Percentiles rank a stretch among this genome's conserved stretches.
Evolutionary conservation across 2,113 vertebrate species (phyloP).

Genomic region (Plecturocebus donacophilus): DNA sequence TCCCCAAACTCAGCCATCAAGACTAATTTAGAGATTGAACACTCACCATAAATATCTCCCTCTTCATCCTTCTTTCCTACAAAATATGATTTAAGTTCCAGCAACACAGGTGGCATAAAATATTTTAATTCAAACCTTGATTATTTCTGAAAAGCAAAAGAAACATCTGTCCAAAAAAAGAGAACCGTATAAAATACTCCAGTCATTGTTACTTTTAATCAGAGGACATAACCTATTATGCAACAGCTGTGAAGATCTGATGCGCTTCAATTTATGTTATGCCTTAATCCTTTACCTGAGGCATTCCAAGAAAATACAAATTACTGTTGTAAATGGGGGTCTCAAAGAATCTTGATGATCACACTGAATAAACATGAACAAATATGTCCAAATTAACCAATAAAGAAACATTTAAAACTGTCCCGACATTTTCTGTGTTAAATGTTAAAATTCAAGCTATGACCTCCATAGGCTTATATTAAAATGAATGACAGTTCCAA

Average conservation of each 20-base stretch:
- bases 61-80: background rate
- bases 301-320: background rate
- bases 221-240: background rate
- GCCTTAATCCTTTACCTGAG: background rate
- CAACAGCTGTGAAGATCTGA: background rate
- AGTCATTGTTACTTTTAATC: no score
- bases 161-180: background rate
- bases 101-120: background rate
- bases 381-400: no score
- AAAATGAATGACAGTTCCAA: no score
- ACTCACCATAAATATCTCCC: background rate
- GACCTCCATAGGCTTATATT: background rate
- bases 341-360: background rate
- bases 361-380: background rate
- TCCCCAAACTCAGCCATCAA: background rate
- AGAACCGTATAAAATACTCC: background rate
- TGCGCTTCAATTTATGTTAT: no score
- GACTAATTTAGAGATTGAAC: background rate
- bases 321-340: background rate
- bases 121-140: background rate
- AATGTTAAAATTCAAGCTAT: background rate
- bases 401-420: background rate
- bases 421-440: background rate
- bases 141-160: constrained; percentile 1
- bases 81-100: background rate